Conservation (phyloP, 2,888 invertebrate species). For the Mythimna pallens region DNA sequence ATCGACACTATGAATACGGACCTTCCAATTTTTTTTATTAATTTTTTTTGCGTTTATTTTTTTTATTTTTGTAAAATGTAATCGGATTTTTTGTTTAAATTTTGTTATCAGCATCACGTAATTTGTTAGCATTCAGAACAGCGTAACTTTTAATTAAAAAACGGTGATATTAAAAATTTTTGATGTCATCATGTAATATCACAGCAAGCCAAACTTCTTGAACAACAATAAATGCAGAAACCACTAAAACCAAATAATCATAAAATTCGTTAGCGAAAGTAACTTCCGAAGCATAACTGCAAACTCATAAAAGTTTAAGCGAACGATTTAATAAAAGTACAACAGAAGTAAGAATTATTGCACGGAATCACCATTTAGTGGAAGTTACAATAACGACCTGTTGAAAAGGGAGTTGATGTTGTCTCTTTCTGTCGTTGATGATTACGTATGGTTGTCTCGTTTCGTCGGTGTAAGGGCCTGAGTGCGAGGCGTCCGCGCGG, state of each 20-base stretch:
- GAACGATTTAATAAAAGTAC: slow-evolving; percentile 78
- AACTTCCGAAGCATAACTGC: slow-evolving; percentile 64
- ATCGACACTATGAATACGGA: slow-evolving; percentile 8
- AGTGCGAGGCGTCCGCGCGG: slow-evolving; percentile 83
- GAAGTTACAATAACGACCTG: slow-evolving; percentile 89
- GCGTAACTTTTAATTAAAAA: slow-evolving; percentile 2
- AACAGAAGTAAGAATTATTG: slow-evolving; percentile 83
- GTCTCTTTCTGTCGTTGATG: slow-evolving; percentile 79
- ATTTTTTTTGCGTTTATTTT: too few relatives aligned
- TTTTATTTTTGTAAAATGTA: not conserved
- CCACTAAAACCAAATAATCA: slow-evolving; percentile 63
- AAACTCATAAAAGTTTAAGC: slow-evolving; percentile 79
- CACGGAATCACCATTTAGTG: slow-evolving; percentile 87
- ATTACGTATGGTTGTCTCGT: slow-evolving; percentile 79
- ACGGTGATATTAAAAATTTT: slow-evolving; percentile 33
- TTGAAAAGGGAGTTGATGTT: slow-evolving; percentile 82
- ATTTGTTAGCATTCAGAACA: not conserved
- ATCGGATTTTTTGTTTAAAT: not conserved
- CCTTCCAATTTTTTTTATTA: not conserved
- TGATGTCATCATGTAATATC: slow-evolving; percentile 24
- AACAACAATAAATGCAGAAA: slow-evolving; percentile 57
- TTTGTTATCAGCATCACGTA: not conserved
- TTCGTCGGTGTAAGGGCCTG: slow-evolving; percentile 66
- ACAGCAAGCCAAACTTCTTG: slow-evolving; percentile 47
- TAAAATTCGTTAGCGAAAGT: slow-evolving; percentile 65